phyloP scores from a whole-genome alignment of 2,797 vertebrate genomes.

The Amphiprion clarkii region DNA sequence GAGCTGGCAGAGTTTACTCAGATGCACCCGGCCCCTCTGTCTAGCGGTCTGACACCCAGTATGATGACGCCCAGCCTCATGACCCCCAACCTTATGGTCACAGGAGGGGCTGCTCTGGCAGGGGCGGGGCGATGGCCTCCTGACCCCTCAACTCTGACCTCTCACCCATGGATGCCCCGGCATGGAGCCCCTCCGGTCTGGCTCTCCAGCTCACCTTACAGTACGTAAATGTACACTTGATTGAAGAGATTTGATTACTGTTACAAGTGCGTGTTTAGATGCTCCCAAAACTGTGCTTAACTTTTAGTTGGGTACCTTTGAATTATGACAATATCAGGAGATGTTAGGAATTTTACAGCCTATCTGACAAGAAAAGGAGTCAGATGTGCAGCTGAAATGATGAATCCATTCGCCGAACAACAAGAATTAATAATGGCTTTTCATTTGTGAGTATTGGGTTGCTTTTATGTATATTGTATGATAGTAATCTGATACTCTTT shows the following conservation, averaged over 20 bases:
- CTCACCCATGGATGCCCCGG: slow-evolving; percentile 94
- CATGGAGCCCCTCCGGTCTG: slow-evolving; percentile 94
- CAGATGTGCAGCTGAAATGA: not conserved
- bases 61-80: slow-evolving; percentile 83
- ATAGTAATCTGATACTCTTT: not conserved
- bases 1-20: slow-evolving; percentile 93
- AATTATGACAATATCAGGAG: not conserved
- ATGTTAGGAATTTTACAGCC: not conserved
- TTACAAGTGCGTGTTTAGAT: not conserved
- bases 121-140: slow-evolving; percentile 92
- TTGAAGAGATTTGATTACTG: no score
- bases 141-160: slow-evolving; percentile 92
- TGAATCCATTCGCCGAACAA: not conserved
- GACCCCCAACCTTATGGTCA: slow-evolving; percentile 91
- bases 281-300: not conserved
- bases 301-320: not conserved
- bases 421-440: not conserved
- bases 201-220: slow-evolving; percentile 93
- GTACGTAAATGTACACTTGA: slow-evolving; percentile 74
- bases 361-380: not conserved
- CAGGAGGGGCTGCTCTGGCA: slow-evolving; percentile 89
- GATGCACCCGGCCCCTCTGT: slow-evolving; percentile 89
- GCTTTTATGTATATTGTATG: not conserved
- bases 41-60: slow-evolving; percentile 89
- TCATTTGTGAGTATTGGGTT: not conserved